Evolutionary conservation across 2,113 vertebrate genomes (phyloP), one percentile per base, ranked within the genome.

Genomic region (Cichladusa arquata): DNA sequence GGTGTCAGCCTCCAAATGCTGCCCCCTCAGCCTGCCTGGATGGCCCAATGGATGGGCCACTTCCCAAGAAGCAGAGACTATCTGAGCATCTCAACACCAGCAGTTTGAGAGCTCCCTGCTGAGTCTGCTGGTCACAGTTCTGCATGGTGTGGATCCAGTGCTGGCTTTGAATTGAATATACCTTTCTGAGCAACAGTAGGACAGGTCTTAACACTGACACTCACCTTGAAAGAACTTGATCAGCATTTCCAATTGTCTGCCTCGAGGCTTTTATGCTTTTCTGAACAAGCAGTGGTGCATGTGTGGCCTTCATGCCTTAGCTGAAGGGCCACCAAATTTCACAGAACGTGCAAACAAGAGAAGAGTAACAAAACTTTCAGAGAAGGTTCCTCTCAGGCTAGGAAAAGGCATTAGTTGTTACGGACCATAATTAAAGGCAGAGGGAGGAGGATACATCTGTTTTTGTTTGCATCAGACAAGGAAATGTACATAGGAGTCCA

Each of bases 21-120:
- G 54, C 19, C 56, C 56, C 40, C 56, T n/a, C 45, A 58, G 4
- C 36, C 40, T 8, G 29, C 28, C 66, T 38, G 48, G 40, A 19
- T 19, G 26, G 14, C 0, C 0, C 61, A 33, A 10, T 6, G 29
- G 33, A 36, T 14, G 14, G 15, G 33, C 13, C 31, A 28, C 4
- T 8, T 61, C 8, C 9, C 9, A 5, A 61, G 42, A 9, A 80
- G 19, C 14, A 64, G 34, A 71, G 15, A 5, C 31, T 28, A 3
- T 25, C 14, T 11, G 22, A 58, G 38, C 38, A 38, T 38, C 38
- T 38, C 38, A 38, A 38, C 38, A 38, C 38, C 38, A 38, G 38
- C 38, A 38, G 38, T 38, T 11, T 38, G 38, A 38, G 38, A 38
- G 23, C 24, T 57, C n/a, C 62, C 54, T 76, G 38, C 61, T 13